Percentiles rank a stretch among this genome's conserved stretches.
phyloP scores from a whole-genome alignment of 2,888 invertebrate species.

The Tryphoninae sp. region DNA sequence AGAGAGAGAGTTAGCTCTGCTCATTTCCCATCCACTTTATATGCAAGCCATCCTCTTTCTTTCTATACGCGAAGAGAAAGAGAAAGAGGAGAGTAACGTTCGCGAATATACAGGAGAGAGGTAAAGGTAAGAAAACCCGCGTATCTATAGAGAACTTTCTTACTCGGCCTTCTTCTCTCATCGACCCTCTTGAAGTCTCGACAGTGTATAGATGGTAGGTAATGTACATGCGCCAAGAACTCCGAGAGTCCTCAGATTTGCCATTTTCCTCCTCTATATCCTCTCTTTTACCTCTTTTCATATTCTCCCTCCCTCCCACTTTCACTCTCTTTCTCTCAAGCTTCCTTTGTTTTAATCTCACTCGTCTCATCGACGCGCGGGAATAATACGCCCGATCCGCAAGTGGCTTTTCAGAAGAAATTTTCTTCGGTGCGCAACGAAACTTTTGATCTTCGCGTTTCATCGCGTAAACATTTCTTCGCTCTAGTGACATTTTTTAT shows the following conservation, averaged over 20 bases:
- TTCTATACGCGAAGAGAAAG: constrained; percentile 42
- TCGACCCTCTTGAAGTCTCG: constrained; percentile 7
- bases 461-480: neutral
- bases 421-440: neutral
- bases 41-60: constrained; percentile 76
- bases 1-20: constrained; percentile 70
- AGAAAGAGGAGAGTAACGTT: constrained; percentile 25
- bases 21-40: constrained; percentile 80
- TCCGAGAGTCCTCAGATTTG: constrained; percentile 16
- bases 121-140: constrained; percentile 46
- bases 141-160: constrained; percentile 27
- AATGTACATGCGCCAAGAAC: constrained; percentile 18
- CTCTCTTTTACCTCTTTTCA: neutral
- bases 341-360: constrained; percentile 57
- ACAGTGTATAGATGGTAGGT: constrained; percentile 5
- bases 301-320: constrained; percentile 31
- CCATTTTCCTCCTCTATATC: constrained; percentile 5
- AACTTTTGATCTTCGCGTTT: constrained; percentile 7
- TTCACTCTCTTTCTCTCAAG: constrained; percentile 11
- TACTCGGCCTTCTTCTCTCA: constrained; percentile 10
- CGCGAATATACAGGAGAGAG: neutral
- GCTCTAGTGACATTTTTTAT: neutral
- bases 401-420: constrained; percentile 22
- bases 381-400: constrained; percentile 31
- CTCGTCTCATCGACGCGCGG: constrained; percentile 40